Evolutionary conservation across 2,113 vertebrate genomes (phyloP).

Genomic region (Xenotilapia leptura): DNA sequence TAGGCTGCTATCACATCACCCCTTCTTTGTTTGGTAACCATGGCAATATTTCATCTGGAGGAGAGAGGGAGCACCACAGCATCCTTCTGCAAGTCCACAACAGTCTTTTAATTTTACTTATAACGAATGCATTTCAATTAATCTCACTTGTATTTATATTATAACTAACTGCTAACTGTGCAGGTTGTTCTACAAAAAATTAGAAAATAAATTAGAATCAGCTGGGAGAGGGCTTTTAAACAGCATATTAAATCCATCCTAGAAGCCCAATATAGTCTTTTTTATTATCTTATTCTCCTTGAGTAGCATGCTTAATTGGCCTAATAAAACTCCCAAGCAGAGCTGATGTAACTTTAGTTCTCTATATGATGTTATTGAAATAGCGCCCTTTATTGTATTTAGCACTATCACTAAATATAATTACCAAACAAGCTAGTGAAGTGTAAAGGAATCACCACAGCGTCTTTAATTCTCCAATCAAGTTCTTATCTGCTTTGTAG

Average conservation of each 20-base stretch:
- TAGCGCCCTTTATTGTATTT: not conserved
- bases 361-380: not conserved
- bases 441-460: not conserved
- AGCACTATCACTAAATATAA: not conserved
- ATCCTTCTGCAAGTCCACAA: not conserved
- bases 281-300: not conserved
- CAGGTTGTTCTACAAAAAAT: not conserved
- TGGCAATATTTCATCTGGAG: conserved; percentile 72
- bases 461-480: not conserved
- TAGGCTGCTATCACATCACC: conserved; percentile 59
- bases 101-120: not conserved
- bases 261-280: not conserved
- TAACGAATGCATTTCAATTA: not conserved
- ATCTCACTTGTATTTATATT: not conserved
- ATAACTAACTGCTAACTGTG: not conserved
- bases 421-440: not conserved
- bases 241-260: not conserved
- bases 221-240: not conserved
- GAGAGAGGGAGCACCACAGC: conserved; percentile 40
- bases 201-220: not conserved
- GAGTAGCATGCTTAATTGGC: not conserved
- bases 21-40: conserved; percentile 80
- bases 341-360: not conserved
- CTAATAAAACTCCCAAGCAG: not conserved
- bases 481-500: not conserved